Evolutionary conservation across 2,888 invertebrate species (phyloP), one percentile per base, ranked within the genome.

Genomic region (Drosophila aldrichi): DNA sequence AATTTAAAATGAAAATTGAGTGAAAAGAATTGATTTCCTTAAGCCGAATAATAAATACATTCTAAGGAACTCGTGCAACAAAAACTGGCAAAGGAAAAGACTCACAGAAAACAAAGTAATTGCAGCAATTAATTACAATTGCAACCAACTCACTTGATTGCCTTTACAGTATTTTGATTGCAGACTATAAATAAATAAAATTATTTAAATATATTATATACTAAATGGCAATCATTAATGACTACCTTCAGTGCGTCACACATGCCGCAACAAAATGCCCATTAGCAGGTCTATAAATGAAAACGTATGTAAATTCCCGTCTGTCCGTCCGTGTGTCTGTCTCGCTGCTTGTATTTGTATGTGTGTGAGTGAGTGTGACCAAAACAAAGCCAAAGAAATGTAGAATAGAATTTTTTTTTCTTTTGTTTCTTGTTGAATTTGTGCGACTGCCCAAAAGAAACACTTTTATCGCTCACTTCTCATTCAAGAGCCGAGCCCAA

Each of bases 371-470:
- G 49, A 55, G 73, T 59, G 58, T 60, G 81, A 59, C 61, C 59
- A 77, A 88, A 86, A 89, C 89, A 82, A 83, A 83, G 82, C 82
- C 82, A 83, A 89, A 83, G 82, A 83, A 83, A 89, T 84, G 84
- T 84, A 63, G 69, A 65, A 74, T 56, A 63, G 48, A 25, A 48
- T 56, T 61, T 59, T n/a, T n/a, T n/a, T n/a, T 29, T 59, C 59
- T 59, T 43, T 44, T 62, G 49, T 46, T 60, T 75, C 41, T 61
- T 62, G 52, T 57, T 64, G 54, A 57, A 55, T 57, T 67, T 79
- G 46, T 57, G 70, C 78, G 64, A 70, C 71, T 70, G 73, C 79
- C 72, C 60, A 82, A 90, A 82, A 86, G 72, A 82, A 90, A 86
- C 18, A 80, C 70, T 62, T 63, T 75, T 76, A 70, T 74, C 75